Evolutionary conservation across 2,888 invertebrate genomes (phyloP), one percentile per base, ranked within the genome.

Genomic region (Drosophila recens): DNA sequence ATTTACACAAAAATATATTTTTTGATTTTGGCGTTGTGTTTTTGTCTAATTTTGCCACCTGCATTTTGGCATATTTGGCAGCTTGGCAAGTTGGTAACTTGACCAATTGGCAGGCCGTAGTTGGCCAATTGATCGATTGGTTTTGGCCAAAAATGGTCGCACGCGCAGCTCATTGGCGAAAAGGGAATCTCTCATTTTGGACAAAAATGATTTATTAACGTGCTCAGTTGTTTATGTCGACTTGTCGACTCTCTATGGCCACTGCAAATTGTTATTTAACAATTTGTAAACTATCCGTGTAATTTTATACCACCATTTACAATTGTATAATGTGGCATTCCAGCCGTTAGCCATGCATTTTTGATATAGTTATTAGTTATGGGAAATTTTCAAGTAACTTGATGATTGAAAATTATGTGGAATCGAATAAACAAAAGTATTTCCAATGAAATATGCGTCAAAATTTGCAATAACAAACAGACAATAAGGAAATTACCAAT

Each of bases 41-140:
- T 81, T 83, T 89, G 86, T 86, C 87, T 83, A 89, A 83, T 89
- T 89, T 87, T 87, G 88, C 86, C 87, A 87, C 89, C 87, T 87
- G 86, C 83, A 80, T 87, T 78, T 87, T 85, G 89, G 83, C 89
- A 79, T 82, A 79, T 86, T 86, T 84, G 87, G 82, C 80, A 75
- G 80, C 30, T 52, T 48, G 53, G 66, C 64, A 48, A 62, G 57
- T 73, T 68, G 67, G 68, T 69, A 74, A 77, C 69, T 63, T 73
- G 76, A 64, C 76, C 76, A 77, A 74, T 70, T 81, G 78, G 42
- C 75, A 46, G 63, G 54, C 70, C 74, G 45, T 71, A 82, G 67
- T 79, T 82, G 85, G 80, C 36, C 66, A 57, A 87, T 80, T 89
- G 89, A 89, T 87, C 79, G 87, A 87, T 87, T 89, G 87, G 82